Evolutionary conservation across 1,140 invertebrate species (phyloP).

Genomic region (Diplogasteroides magnus): DNA sequence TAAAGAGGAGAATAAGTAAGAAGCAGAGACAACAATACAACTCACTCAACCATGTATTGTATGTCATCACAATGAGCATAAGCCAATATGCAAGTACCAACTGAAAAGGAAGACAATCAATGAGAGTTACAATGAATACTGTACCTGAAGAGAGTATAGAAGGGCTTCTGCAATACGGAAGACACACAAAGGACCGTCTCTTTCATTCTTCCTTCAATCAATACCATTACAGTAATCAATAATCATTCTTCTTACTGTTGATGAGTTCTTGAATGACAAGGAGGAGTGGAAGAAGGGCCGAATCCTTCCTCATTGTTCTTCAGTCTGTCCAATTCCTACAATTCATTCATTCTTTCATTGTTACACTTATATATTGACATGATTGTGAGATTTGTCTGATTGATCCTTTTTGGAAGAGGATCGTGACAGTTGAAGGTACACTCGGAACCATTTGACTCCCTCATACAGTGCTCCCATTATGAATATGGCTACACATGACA

Average conservation of each 20-base stretch:
- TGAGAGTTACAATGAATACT: no score
- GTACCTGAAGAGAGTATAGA: neutral
- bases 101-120: no score
- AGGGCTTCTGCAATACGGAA: slow-evolving; percentile 8
- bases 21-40: no score
- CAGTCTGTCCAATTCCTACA: neutral
- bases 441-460: slow-evolving; percentile 45
- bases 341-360: neutral
- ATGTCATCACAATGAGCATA: slow-evolving; percentile 97
- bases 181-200: neutral
- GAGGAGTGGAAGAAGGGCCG: no score
- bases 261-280: no score
- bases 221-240: no score
- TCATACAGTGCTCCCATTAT: slow-evolving; percentile 43
- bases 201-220: no score
- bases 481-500: slow-evolving; percentile 41
- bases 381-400: slow-evolving; percentile 13
- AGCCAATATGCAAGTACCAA: slow-evolving; percentile 82
- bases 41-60: slow-evolving; percentile 79
- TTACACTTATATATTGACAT: neutral
- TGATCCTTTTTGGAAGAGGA: no score
- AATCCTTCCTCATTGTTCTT: neutral
- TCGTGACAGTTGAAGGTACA: slow-evolving; percentile 39
- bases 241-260: no score
- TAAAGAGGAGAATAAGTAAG: slow-evolving; percentile 9